Evolutionary conservation across 2,113 vertebrate genomes (phyloP), one percentile per base, ranked within the genome.

Genomic region (Laticauda colubrina): DNA sequence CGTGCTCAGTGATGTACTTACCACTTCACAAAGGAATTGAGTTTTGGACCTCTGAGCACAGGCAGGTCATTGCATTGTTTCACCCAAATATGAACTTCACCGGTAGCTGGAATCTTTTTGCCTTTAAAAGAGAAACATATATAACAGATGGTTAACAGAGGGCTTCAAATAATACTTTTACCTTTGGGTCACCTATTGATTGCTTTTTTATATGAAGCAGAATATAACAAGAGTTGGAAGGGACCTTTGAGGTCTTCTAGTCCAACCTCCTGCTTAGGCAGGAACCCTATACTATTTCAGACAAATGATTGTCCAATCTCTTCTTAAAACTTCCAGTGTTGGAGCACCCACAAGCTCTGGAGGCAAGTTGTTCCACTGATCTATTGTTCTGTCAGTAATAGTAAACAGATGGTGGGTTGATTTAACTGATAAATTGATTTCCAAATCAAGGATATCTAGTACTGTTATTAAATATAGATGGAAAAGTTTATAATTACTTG

Each of bases 11-110:
- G 64, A 69, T 64, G 48, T 43, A 93, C 85, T 95, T 98, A 99
- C 99, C 99, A 99, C 98, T 99, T 99, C 39, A 99, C 98, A 95
- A 99, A 99, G 0, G 99, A 98, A 97, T 99, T 98, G 43, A 99
- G 98, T 81, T 95, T 96, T 69, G 96, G 97, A 92, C 98, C 98
- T 95, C 98, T 98, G 85, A 98, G 96, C 85, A 97, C 89, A 54
- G 97, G 98, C 48, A 99, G 98, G 94, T 98, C 97, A 91, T 97
- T 98, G 96, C 99, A 99, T 93, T 99, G 98, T 94, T 99, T 99
- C 93, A 99, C 98, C 98, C 98, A 99, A 95, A 99, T 99, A 88
- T 99, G 98, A 21, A 99, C 97, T 95, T 99, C 98, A 86, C 98
- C 98, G 45, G 98, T 98, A 92, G 95, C 95, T 0, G 96, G 55